phyloP scores from a whole-genome alignment of 2,113 vertebrate genomes.

The Sardina pilchardus region DNA sequence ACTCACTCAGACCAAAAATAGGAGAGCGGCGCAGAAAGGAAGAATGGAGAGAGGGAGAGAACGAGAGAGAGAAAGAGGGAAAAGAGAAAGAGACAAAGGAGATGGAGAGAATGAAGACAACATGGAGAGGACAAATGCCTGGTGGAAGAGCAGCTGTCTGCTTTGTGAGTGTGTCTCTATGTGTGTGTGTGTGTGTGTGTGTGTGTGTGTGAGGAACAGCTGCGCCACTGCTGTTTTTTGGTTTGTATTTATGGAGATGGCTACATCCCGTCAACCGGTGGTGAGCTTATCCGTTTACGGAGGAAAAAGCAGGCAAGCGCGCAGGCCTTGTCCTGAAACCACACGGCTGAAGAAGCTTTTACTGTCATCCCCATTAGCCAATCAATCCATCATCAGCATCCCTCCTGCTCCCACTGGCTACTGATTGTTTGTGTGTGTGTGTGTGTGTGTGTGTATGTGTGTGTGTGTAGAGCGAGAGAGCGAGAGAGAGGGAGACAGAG shows the following conservation, averaged over 20 bases:
- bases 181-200: no score
- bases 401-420: not conserved
- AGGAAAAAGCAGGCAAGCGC: not conserved
- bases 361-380: not conserved
- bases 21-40: not conserved
- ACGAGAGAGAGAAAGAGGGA: not conserved
- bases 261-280: not conserved
- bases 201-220: not conserved
- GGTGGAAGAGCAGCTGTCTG: not conserved
- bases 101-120: no score
- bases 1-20: not conserved
- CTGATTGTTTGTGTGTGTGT: not conserved
- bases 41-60: not conserved
- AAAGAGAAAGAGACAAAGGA: not conserved
- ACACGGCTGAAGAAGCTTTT: not conserved
- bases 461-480: not conserved
- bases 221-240: not conserved
- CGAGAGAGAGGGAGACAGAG: not conserved
- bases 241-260: not conserved
- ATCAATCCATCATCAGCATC: not conserved
- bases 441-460: not conserved
- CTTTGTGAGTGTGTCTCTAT: no score
- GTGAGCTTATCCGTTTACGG: not conserved
- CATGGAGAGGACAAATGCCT: not conserved
- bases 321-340: not conserved